Base-by-base conservation (phyloP, 1,140 invertebrate genomes). In the Anadara kagoshimensis region DNA sequence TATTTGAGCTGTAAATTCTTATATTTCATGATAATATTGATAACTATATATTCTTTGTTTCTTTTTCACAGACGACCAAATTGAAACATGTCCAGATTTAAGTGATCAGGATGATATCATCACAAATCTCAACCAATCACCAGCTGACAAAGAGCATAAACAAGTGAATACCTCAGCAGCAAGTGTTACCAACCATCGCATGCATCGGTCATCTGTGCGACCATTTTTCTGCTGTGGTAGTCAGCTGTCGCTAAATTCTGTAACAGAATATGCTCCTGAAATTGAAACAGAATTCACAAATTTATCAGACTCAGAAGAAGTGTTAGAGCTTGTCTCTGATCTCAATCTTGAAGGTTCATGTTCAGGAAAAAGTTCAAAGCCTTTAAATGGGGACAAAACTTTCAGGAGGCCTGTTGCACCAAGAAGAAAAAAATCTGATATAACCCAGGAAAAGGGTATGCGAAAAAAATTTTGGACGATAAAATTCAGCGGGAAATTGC, bases 221-320 rank as follows among this genome's bases (percentile, higher is more conserved):
- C 85, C 85, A 58, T 87, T 87, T 64, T 84, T 87, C 76, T 87
- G 85, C 64, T 87, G 85, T 81, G 85, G 85, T 5, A 86, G 84
- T 68, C 84, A 87, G 66, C 41, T 87, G 0, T 87, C 85, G 22
- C 74, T 87, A 0, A 83, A 84, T 58, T 86, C 84, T 29, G 67
- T 81, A 20, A 51, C 71, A 20, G 79, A 68, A 8, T n/a, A 51
- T 12, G 58, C 69, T 58, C 68, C 68, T 29, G 64, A 67, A 56
- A 36, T 70, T 63, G 22, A 26, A 16, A 44, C 45, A 18, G 16
- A 53, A 43, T 65, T 29, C n/a, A 59, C 47, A 29, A 76, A 81
- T 58, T n/a, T 78, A 24, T 71, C 79, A 49, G 79, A 81, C 56
- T 74, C 73, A 16, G 79, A 81, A 4, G 79, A 81, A 24, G 49